A percentile compares a stretch with the other conserved stretches of the same genome.
These are phyloP conservation scores for Drosophila lacicola DNA, from an alignment of 2,888 invertebrate species.

Conservation along the genomic window DNA sequence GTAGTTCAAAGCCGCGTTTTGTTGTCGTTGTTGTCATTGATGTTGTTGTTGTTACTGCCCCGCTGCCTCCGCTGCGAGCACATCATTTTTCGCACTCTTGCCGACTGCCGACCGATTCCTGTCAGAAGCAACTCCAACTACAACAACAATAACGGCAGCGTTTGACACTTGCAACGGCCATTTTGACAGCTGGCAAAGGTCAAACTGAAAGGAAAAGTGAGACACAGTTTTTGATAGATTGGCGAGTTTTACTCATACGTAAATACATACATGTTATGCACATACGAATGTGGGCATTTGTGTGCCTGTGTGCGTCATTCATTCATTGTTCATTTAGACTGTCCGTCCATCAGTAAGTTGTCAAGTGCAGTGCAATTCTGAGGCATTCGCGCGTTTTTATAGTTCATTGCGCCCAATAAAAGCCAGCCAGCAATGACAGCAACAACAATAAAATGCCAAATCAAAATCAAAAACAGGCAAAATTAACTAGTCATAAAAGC, in stretches of 20 bases:
- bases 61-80: constrained; percentile 20
- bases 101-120: constrained; percentile 52
- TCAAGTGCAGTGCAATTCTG: constrained; percentile 68
- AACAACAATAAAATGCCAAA: constrained; percentile 66
- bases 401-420: constrained; percentile 67
- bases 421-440: constrained; percentile 32
- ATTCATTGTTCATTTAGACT: constrained; percentile 30
- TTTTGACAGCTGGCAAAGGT: constrained; percentile 80
- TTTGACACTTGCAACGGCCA: constrained; percentile 70
- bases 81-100: constrained; percentile 63
- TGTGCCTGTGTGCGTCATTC: constrained; percentile 8
- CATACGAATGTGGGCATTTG: background rate
- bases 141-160: constrained; percentile 28
- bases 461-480: constrained; percentile 72
- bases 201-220: constrained; percentile 78
- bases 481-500: constrained; percentile 78
- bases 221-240: constrained; percentile 78
- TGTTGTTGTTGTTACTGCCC: constrained; percentile 16
- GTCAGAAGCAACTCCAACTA: constrained; percentile 63
- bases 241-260: constrained; percentile 23
- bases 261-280: background rate
- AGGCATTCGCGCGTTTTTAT: constrained; percentile 57
- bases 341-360: constrained; percentile 55
- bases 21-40: constrained; percentile 36
- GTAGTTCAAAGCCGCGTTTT: constrained; percentile 82